Conservation (phyloP, 2,888 invertebrate species). For the Morpho helenor region DNA sequence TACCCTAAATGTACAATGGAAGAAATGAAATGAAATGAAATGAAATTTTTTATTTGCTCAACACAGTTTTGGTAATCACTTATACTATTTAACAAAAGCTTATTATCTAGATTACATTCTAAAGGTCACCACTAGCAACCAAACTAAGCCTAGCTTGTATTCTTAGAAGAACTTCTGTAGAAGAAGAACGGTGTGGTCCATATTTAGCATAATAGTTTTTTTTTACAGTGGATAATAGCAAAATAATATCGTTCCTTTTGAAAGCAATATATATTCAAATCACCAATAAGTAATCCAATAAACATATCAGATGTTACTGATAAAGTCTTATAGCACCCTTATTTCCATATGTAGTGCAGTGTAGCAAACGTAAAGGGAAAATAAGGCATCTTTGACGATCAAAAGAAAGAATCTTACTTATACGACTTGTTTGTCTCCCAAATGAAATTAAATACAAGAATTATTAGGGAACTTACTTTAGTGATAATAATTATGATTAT, state of each 20-base stretch:
- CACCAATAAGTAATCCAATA: constrained; percentile 13
- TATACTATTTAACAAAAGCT: too few species aligned
- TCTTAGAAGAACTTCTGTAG: too few species aligned
- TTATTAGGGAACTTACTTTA: background rate
- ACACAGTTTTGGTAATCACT: too few species aligned
- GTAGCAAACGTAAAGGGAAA: constrained; percentile 1
- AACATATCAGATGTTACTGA: constrained; percentile 5
- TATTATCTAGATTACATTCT: too few species aligned
- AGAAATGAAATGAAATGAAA: too few species aligned
- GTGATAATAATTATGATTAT: background rate
- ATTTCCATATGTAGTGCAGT: constrained; percentile 21
- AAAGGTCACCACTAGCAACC: too few species aligned
- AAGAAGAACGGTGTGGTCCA: too few species aligned
- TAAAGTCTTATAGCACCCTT: constrained; percentile 6
- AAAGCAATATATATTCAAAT: constrained; percentile 24
- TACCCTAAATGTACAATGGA: too few species aligned
- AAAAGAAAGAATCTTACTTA: background rate
- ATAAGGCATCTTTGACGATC: background rate
- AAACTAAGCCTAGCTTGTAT: too few species aligned
- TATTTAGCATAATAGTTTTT: too few species aligned
- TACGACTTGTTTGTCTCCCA: background rate
- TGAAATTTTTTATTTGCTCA: too few species aligned
- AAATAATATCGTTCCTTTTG: background rate
- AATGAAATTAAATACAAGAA: background rate
- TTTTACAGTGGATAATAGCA: too few species aligned